Evolutionary conservation across 2,113 vertebrate genomes (phyloP).

Genomic region (Rhineura floridana): DNA sequence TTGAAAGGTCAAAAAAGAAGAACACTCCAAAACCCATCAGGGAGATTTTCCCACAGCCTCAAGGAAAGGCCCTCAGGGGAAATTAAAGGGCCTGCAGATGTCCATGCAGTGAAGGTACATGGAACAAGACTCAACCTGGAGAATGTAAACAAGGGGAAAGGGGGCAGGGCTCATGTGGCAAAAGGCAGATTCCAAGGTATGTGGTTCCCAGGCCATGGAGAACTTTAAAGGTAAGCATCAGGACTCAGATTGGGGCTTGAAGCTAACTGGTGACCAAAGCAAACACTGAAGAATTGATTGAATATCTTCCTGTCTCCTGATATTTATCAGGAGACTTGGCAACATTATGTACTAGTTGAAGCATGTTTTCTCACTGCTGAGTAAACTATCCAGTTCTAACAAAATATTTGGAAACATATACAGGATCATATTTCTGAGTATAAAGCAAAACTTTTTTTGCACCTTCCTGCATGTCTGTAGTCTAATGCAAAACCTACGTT

Average conservation of each 20-base stretch:
- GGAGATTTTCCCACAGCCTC: background rate
- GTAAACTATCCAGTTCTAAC: background rate
- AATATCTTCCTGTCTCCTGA: constrained; percentile 4
- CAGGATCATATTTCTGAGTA: background rate
- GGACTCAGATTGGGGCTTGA: background rate
- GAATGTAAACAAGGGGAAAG: too few species aligned
- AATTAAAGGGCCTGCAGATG: background rate
- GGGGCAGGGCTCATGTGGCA: background rate
- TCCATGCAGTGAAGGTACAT: background rate
- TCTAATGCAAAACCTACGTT: background rate
- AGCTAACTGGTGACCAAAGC: background rate
- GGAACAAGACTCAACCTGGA: background rate
- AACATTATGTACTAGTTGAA: background rate
- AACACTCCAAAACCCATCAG: background rate
- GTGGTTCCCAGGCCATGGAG: background rate
- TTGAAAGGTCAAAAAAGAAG: background rate
- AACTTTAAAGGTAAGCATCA: background rate
- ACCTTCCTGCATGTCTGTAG: background rate
- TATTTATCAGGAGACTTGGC: background rate
- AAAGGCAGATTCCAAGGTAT: background rate
- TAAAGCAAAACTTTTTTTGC: background rate
- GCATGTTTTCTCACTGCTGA: background rate
- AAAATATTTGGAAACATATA: background rate
- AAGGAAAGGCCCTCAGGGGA: background rate
- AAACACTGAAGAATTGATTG: background rate